These are phyloP conservation scores for Rhodinocichla rosea DNA, from an alignment of 2,113 vertebrate species.

Conservation along the genomic window DNA sequence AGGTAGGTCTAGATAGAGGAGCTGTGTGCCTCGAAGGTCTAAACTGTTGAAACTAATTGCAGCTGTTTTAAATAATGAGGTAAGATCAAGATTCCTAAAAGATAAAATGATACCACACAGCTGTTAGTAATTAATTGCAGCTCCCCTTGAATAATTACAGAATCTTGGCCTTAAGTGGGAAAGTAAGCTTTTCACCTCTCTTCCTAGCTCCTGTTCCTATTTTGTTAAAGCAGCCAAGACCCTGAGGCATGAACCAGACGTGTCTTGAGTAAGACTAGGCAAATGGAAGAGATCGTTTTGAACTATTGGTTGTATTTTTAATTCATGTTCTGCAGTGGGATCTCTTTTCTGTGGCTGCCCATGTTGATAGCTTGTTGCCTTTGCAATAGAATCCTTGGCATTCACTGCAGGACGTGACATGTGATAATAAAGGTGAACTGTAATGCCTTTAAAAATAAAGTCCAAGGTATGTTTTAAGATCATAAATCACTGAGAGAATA, in stretches of 20 bases:
- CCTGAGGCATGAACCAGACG: neutral
- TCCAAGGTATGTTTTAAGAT: neutral
- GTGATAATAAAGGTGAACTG: neutral
- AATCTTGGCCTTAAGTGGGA: neutral
- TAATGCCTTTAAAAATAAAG: neutral
- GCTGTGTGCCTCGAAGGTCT: neutral
- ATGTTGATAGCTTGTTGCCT: neutral
- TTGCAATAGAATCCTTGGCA: neutral
- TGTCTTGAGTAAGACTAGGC: neutral
- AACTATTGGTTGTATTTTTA: neutral
- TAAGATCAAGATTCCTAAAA: neutral
- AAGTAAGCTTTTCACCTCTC: neutral
- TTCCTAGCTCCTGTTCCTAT: neutral
- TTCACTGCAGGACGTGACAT: neutral
- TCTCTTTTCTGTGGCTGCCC: neutral
- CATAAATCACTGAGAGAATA: conserved; percentile 11
- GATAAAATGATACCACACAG: neutral
- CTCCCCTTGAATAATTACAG: neutral
- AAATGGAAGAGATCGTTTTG: neutral
- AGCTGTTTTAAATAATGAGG: neutral
- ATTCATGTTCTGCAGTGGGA: neutral
- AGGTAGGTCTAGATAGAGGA: neutral
- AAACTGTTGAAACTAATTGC: neutral
- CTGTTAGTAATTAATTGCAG: conserved; percentile 8
- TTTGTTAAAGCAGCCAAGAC: neutral